Base-by-base conservation (phyloP, 2,113 vertebrate genomes). In the Chinchilla lanigera region DNA sequence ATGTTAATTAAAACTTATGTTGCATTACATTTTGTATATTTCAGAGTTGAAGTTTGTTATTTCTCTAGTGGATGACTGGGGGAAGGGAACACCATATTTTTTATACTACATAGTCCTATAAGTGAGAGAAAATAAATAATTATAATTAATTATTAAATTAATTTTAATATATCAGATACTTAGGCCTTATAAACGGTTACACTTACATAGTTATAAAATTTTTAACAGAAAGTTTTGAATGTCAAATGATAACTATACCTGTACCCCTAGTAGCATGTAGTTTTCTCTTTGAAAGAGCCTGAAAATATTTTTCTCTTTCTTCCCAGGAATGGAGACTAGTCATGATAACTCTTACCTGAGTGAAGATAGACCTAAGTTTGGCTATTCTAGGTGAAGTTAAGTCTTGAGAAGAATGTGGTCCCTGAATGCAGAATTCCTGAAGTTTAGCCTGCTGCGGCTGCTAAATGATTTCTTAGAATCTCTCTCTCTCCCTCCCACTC, bases 121-220 rank as follows among this genome's bases (percentile, higher is more conserved):
- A 93, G 78, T 50, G 47, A 38, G 33, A 96, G 44, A 94, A 92
- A 69, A 56, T 87, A 94, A 87, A 61, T 56, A 83, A 60, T 96
- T 81, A 56, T 44, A 86, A 81, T 86, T 44, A 96, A 86, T 61
- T 69, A 67, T 24, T 58, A 47, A 88, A 47, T 85, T 22, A 85
- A 61, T n/a, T n/a, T n/a, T n/a, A n/a, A n/a, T 38, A 65, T 61
- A 33, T 41, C 63, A 96, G 60, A 28, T 35, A 33, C 58, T 71
- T 78, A 83, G 41, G 52, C 6, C 44, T 82, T 5, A 50, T 20
- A 71, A 35, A 54, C 60, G 9, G 63, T 69, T 60, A 78, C 24
- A 80, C 71, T 12, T n/a, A 89, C n/a, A 80, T 17, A 93, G 38
- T 58, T 47, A 54, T 58, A 92, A 65, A 86, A 83, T 77, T 81